Base-by-base conservation (phyloP, 2,797 vertebrate genomes). In the Diglossa cyanea region DNA sequence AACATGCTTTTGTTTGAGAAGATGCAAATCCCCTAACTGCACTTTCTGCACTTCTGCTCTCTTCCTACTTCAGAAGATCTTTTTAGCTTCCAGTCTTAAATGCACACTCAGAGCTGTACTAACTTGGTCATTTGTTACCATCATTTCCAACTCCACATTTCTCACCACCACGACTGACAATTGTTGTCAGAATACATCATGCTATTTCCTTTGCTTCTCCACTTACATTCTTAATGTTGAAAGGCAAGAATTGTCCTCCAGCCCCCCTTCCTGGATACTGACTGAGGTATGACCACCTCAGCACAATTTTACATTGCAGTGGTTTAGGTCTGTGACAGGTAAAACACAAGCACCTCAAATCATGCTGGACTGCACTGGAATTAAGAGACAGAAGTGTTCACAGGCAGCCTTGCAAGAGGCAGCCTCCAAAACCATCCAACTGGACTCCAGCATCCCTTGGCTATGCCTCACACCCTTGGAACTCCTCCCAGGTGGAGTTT, bases 171-270 rank as follows among this genome's bases (percentile, higher is more conserved):
- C 0, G 2, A 61, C 13, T 53, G 37, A 53, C 20, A 70, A 18
- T 0, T 17, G 10, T 15, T 31, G 2, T 30, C 47, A 62, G 33
- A 94, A 51, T 19, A 7, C 3, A 24, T 19, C 13, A 2, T 0
- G 14, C 6, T 13, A 8, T 20, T 39, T 42, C 8, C 23, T 54
- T 70, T 21, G 44, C 33, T 87, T 33, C 45, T 58, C 17, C 28
- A 13, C 26, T 53, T 16, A 2, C 4, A 51, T 66, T 85, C 37
- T 31, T 40, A 17, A 72, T 72, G 47, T 7, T 88, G 51, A 62
- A 90, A 42, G 45, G 39, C 45, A 74, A 3, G 17, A 79, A 35
- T 15, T 15, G 5, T 44, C 30, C 20, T n/a, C 16, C 51, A 65
- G 23, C 30, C 26, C 33, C 18, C 2, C 57, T 66, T 35, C 8